These are phyloP conservation scores for Phyllotis vaccarum DNA, from an alignment of 2,797 vertebrate species.

Conservation along the genomic window DNA sequence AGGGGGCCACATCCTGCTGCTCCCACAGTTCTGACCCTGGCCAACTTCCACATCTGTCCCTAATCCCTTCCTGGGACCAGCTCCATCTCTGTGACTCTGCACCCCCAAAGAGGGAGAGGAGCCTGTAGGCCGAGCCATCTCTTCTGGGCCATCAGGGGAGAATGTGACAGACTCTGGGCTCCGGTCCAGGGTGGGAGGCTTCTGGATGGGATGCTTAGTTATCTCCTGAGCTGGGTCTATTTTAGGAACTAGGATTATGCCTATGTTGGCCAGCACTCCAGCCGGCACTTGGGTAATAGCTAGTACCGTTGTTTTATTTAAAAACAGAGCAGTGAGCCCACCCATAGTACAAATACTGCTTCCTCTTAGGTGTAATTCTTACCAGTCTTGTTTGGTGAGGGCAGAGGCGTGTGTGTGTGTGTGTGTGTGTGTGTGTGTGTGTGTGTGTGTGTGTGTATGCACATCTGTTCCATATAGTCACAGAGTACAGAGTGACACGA, in stretches of 20 bases:
- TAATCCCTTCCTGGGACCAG: not conserved
- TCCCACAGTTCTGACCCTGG: not conserved
- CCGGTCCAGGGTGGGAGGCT: not conserved
- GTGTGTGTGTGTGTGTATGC: not conserved
- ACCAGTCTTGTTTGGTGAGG: not conserved
- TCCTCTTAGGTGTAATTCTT: not conserved
- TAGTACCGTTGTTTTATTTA: conserved; percentile 27
- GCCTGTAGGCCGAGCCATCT: not conserved
- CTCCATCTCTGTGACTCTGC: not conserved
- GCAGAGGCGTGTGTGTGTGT: not conserved
- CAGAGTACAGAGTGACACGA: not conserved
- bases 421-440: not conserved
- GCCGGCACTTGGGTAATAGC: not conserved
- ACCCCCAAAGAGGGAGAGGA: not conserved
- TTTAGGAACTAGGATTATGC: not conserved
- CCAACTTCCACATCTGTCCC: not conserved
- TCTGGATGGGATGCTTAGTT: not conserved
- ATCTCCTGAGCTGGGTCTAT: not conserved
- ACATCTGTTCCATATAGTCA: not conserved
- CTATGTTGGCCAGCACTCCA: not conserved
- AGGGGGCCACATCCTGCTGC: not conserved
- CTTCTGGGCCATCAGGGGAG: not conserved
- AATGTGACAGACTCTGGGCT: not conserved
- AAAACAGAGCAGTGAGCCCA: conserved; percentile 4
- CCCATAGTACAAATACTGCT: not conserved